These are phyloP conservation scores for Noctua fimbriata DNA, from an alignment of 2,888 invertebrate species.

Conservation along the genomic window DNA sequence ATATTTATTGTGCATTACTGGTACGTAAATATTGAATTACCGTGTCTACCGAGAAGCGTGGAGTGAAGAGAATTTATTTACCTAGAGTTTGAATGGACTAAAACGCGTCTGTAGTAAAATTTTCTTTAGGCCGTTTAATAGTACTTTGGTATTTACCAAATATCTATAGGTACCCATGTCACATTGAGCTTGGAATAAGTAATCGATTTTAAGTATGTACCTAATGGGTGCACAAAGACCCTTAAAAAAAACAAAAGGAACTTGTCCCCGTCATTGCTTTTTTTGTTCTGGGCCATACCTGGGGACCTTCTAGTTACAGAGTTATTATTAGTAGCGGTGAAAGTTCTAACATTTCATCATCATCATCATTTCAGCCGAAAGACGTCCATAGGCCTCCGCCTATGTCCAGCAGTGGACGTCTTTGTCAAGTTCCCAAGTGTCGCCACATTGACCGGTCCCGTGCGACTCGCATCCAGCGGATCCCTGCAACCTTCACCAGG, in stretches of 20 bases:
- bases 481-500: too few species aligned
- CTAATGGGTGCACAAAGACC: background rate
- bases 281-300: background rate
- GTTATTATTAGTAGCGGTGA: too few species aligned
- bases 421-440: too few species aligned
- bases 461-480: too few species aligned
- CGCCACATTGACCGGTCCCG: too few species aligned
- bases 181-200: background rate
- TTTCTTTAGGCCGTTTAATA: background rate
- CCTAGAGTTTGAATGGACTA: background rate
- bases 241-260: background rate
- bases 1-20: conserved; percentile 51
- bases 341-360: too few species aligned
- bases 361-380: too few species aligned
- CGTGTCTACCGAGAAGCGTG: background rate
- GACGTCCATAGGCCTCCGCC: too few species aligned
- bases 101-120: background rate
- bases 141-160: background rate
- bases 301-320: background rate
- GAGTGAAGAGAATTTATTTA: conserved; percentile 22
- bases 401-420: too few species aligned
- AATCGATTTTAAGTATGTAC: background rate
- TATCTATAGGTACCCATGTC: background rate
- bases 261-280: background rate
- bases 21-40: conserved; percentile 32